Percentiles rank a stretch among this genome's conserved stretches.
These are phyloP conservation scores for Enchytraeus crypticus DNA, from an alignment of 2,888 invertebrate genomes.

Conservation along the genomic window DNA sequence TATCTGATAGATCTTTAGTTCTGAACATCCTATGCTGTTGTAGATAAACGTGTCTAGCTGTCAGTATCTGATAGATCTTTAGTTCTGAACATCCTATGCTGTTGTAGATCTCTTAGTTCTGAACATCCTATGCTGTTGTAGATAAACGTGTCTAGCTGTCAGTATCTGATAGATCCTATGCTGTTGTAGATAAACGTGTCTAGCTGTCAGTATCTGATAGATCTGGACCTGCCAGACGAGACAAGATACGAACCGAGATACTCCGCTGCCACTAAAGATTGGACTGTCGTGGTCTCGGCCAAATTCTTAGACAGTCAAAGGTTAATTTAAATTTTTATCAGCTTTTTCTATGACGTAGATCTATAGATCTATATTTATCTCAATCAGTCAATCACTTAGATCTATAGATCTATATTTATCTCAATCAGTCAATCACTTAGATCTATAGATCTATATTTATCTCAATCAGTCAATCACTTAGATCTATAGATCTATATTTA, in stretches of 20 bases:
- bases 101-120: neutral
- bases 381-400: too few species aligned
- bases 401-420: too few species aligned
- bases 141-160: slow-evolving; percentile 5
- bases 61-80: neutral
- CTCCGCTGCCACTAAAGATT: slow-evolving; percentile 58
- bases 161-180: too few species aligned
- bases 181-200: slow-evolving; percentile 64
- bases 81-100: neutral
- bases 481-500: too few species aligned
- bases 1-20: too few species aligned
- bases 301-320: slow-evolving; percentile 66
- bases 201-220: slow-evolving; percentile 75
- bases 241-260: slow-evolving; percentile 70
- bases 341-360: too few species aligned
- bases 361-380: too few species aligned
- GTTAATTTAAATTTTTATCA: too few species aligned
- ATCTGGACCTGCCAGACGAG: slow-evolving; percentile 65
- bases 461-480: too few species aligned
- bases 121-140: neutral
- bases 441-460: too few species aligned
- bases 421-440: too few species aligned
- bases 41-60: neutral
- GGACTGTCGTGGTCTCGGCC: slow-evolving; percentile 64
- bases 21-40: neutral